Conservation (phyloP, 2,113 vertebrate genomes). For the Salvator merianae region DNA sequence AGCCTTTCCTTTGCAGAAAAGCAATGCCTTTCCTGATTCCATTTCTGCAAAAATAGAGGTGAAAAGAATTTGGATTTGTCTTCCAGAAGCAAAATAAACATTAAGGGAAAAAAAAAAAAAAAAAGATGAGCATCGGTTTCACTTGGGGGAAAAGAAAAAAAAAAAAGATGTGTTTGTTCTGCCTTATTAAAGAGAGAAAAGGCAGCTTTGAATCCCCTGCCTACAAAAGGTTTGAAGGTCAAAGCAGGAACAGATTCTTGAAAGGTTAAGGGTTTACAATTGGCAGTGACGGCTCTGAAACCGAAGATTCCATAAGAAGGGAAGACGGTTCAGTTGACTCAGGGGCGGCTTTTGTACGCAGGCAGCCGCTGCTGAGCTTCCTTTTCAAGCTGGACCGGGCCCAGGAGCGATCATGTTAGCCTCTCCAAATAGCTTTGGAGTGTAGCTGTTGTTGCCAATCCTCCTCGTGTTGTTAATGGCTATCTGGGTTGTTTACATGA, state of each 20-base stretch:
- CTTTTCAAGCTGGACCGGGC: neutral
- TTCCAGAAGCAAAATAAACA: conserved; percentile 67
- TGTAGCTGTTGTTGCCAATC: neutral
- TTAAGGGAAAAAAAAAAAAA: conserved; percentile 21
- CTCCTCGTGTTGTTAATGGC: neutral
- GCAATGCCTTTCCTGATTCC: neutral
- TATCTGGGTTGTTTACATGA: neutral
- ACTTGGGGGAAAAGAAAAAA: conserved; percentile 17
- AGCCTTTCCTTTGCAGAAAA: neutral
- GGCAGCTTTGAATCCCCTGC: conserved; percentile 57
- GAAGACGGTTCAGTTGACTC: conserved; percentile 16
- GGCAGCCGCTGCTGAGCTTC: neutral
- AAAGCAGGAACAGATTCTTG: conserved; percentile 35
- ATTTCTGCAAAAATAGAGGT: conserved; percentile 37
- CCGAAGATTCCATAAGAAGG: conserved; percentile 33
- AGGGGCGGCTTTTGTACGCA: fast-evolving
- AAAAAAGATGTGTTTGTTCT: conserved; percentile 63
- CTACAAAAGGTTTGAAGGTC: conserved; percentile 64
- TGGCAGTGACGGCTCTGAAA: conserved; percentile 60
- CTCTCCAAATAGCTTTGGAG: neutral
- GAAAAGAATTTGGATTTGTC: conserved; percentile 64
- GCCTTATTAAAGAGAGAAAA: conserved; percentile 71
- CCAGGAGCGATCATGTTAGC: neutral
- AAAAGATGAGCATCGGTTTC: conserved; percentile 43
- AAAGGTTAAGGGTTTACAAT: conserved; percentile 56